Evolutionary conservation across 2,888 invertebrate genomes (phyloP).

Genomic region (Lysandra bellargus): DNA sequence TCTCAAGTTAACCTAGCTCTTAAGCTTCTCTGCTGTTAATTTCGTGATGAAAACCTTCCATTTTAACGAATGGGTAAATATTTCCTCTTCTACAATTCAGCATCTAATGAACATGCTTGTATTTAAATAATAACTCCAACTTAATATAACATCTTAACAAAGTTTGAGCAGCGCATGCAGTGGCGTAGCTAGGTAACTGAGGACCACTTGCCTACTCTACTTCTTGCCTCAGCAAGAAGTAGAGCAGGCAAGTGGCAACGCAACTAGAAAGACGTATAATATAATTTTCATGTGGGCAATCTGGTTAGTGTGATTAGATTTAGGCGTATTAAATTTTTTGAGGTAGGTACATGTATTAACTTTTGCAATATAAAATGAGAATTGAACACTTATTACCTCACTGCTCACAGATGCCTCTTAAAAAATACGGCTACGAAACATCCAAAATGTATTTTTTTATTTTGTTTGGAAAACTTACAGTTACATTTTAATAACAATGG

Average conservation of each 20-base stretch:
- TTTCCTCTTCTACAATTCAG: neutral
- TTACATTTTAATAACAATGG: no score
- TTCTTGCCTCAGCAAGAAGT: no score
- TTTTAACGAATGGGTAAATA: neutral
- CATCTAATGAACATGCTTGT: slow-evolving; percentile 1
- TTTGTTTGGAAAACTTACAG: no score
- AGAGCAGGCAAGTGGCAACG: neutral
- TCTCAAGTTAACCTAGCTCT: neutral
- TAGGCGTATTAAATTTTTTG: no score
- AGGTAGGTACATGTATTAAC: no score
- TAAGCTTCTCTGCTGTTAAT: neutral
- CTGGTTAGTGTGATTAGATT: no score
- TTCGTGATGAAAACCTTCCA: neutral
- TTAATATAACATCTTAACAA: slow-evolving; percentile 36
- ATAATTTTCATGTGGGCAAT: no score
- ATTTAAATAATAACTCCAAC: slow-evolving; percentile 28
- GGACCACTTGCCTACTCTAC: neutral
- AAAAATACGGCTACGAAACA: neutral
- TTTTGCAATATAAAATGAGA: no score
- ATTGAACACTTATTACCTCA: no score
- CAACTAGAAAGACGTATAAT: no score
- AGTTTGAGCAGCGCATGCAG: slow-evolving; percentile 40
- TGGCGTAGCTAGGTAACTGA: neutral
- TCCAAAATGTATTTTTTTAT: neutral
- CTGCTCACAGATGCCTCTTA: no score